These are phyloP conservation scores for Brachionus paranguensis DNA, from an alignment of 1,140 invertebrate species.

Conservation along the genomic window DNA sequence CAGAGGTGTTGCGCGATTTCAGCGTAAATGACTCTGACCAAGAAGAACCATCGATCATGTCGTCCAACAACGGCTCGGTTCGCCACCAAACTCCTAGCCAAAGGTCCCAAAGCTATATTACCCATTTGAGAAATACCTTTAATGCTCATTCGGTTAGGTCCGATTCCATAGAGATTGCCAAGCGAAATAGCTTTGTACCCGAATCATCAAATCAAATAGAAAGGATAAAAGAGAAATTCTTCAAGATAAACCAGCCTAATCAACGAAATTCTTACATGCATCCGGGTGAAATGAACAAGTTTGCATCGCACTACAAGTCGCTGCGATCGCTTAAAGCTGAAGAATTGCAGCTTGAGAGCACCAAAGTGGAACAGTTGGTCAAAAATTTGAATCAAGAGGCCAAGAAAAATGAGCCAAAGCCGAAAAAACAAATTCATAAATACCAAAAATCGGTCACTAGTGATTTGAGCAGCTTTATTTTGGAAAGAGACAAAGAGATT, in stretches of 20 bases:
- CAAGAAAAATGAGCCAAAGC: neutral
- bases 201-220: slow-evolving; percentile 15
- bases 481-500: slow-evolving; percentile 12
- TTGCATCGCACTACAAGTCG: neutral
- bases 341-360: neutral
- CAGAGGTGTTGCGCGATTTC: neutral
- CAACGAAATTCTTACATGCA: neutral
- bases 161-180: slow-evolving; percentile 8
- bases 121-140: slow-evolving; percentile 26
- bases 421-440: neutral
- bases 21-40: neutral
- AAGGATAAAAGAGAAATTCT: slow-evolving; percentile 25
- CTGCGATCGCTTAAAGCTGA: neutral
- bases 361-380: neutral
- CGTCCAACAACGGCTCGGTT: neutral
- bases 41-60: neutral
- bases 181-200: slow-evolving; percentile 2
- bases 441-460: slow-evolving; percentile 34
- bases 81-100: neutral
- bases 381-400: slow-evolving; percentile 22
- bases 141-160: slow-evolving; percentile 4
- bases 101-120: neutral
- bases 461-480: slow-evolving; percentile 29
- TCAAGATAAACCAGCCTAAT: neutral
- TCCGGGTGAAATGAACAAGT: neutral